These are phyloP conservation scores for Oenanthe oenanthe DNA, from an alignment of 2,113 vertebrate species.

Conservation along the genomic window DNA sequence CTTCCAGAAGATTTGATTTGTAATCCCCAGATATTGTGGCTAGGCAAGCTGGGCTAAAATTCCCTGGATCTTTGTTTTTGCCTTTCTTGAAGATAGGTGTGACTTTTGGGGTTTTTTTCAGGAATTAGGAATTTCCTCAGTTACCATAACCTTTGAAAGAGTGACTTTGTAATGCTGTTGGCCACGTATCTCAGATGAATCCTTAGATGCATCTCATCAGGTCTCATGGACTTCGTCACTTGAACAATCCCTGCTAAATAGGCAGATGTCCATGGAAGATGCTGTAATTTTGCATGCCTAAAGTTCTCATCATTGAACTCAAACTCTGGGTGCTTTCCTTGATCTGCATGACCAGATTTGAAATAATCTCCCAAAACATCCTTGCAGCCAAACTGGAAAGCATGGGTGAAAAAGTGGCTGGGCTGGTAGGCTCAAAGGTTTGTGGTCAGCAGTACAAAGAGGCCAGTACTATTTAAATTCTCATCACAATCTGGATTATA, in stretches of 20 bases:
- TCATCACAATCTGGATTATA: not conserved
- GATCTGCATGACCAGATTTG: not conserved
- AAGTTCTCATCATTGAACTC: not conserved
- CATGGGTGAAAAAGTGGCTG: not conserved
- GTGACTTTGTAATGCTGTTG: not conserved
- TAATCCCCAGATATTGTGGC: not conserved
- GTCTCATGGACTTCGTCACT: not conserved
- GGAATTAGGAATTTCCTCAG: not conserved
- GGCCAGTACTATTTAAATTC: not conserved
- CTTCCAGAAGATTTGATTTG: not conserved
- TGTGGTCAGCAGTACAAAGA: not conserved
- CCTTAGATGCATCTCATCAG: not conserved
- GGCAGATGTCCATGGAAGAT: not conserved
- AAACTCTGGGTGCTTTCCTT: not conserved
- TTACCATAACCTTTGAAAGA: not conserved
- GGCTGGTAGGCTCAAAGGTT: not conserved
- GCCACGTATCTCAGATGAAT: not conserved
- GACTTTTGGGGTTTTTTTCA: not conserved
- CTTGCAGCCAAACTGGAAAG: not conserved
- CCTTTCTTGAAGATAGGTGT: not conserved
- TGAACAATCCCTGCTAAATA: not conserved
- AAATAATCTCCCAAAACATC: not conserved
- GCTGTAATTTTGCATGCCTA: not conserved
- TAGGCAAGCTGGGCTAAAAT: not conserved
- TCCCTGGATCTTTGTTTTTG: not conserved